Base-by-base conservation (phyloP, 2,113 vertebrate genomes). In the Barbus barbus region DNA sequence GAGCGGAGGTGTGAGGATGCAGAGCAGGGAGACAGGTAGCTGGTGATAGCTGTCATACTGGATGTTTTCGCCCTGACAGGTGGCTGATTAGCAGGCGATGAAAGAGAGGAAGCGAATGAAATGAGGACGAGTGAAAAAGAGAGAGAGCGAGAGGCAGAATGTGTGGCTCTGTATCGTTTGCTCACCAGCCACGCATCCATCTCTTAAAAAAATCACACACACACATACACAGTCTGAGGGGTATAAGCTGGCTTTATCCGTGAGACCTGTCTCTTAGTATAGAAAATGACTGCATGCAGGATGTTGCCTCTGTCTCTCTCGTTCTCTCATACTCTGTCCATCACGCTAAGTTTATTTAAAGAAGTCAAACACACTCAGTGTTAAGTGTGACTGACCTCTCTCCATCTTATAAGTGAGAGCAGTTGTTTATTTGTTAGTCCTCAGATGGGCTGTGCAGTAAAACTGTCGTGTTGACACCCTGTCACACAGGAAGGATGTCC, bases 11-110 rank as follows among this genome's bases (percentile, higher is more conserved):
- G 82, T 83, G 73, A 56, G 74, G 33, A 53, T 56, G 12, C 79
- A 78, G 58, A 69, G 79, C 75, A 82, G 61, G 81, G 60, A 85
- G 87, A 86, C 84, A 74, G 85, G 63, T 48, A 61, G 85, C 82
- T 85, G 71, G 83, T 88, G 85, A 88, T 87, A 84, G 79, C 84
- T 89, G 89, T 88, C 88, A 87, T 75, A 61, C 53, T 31, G 56
- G 87, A 87, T 88, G 69, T 81, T 74, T 65, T 76, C 16, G 26
- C 58, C 48, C 60, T 67, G 78, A 85, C 84, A 76, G 71, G 56
- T 58, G 44, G 78, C 84, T 81, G 84, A 85, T 74, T 81, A 65
- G 78, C 56, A 26, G 78, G 41, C 24, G 31, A 69, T 83, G 82
- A 60, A 65, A 84, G 41, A 18, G 31, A 41, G 74, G 24, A 38